Conservation (phyloP, 2,888 invertebrate species). For the Empis stercorea region DNA sequence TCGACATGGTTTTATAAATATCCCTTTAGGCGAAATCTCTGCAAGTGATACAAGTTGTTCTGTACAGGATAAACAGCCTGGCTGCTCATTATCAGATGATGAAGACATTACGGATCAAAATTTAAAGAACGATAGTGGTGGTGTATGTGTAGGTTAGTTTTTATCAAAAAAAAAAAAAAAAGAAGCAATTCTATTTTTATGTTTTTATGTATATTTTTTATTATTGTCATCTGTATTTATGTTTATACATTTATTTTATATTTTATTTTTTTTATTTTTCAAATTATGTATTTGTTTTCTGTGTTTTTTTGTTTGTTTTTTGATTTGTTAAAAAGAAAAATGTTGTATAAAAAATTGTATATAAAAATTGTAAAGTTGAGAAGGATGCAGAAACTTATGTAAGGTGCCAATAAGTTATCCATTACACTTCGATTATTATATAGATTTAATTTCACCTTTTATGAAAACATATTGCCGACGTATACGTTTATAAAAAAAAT, state of each 20-base stretch:
- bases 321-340: not conserved
- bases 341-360: no score
- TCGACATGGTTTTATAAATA: not conserved
- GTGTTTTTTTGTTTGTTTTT: not conserved
- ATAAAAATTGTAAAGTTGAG: no score
- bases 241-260: not conserved
- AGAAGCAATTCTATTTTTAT: conserved; percentile 2
- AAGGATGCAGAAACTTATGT: no score
- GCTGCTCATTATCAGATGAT: conserved; percentile 23
- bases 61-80: conserved; percentile 31
- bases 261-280: not conserved
- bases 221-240: not conserved
- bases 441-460: no score
- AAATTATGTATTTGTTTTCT: not conserved
- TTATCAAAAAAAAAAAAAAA: conserved; percentile 9
- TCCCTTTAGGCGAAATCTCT: conserved; percentile 34
- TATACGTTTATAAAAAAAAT: no score
- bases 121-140: conserved; percentile 27
- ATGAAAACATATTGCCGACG: no score
- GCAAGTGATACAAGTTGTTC: conserved; percentile 36
- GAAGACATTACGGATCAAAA: conserved; percentile 30
- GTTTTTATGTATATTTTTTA: not conserved
- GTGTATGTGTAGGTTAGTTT: conserved; percentile 36
- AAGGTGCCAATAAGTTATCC: no score
- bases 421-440: no score